These are phyloP conservation scores for Piscicola geometra DNA, from an alignment of 2,888 invertebrate species.

Conservation along the genomic window DNA sequence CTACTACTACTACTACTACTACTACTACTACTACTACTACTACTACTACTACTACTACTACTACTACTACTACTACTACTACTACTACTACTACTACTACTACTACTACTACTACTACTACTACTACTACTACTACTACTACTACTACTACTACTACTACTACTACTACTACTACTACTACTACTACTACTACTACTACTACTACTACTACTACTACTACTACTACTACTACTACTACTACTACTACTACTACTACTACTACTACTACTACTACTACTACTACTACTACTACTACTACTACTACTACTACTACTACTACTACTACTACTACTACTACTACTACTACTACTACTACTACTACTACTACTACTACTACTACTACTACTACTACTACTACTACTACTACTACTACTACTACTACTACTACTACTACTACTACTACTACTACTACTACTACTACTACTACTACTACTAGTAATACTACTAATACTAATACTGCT, in stretches of 20 bases:
- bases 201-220: slow-evolving; percentile 7
- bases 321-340: slow-evolving; percentile 13
- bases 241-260: neutral
- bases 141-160: slow-evolving; percentile 14
- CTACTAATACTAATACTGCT: neutral
- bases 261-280: neutral
- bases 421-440: neutral
- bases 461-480: neutral
- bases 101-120: slow-evolving; percentile 30
- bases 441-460: neutral
- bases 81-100: slow-evolving; percentile 27
- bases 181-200: slow-evolving; percentile 7
- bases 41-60: slow-evolving; percentile 19
- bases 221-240: slow-evolving; percentile 6
- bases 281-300: neutral
- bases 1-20: too few species aligned
- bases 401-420: slow-evolving; percentile 3
- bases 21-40: slow-evolving; percentile 12
- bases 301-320: too few species aligned
- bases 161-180: slow-evolving; percentile 3
- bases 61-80: slow-evolving; percentile 31
- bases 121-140: slow-evolving; percentile 19
- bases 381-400: neutral
- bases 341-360: slow-evolving; percentile 20
- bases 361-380: slow-evolving; percentile 13